Evolutionary conservation across 2,888 invertebrate genomes (phyloP).

Genomic region (Papilio protenor): DNA sequence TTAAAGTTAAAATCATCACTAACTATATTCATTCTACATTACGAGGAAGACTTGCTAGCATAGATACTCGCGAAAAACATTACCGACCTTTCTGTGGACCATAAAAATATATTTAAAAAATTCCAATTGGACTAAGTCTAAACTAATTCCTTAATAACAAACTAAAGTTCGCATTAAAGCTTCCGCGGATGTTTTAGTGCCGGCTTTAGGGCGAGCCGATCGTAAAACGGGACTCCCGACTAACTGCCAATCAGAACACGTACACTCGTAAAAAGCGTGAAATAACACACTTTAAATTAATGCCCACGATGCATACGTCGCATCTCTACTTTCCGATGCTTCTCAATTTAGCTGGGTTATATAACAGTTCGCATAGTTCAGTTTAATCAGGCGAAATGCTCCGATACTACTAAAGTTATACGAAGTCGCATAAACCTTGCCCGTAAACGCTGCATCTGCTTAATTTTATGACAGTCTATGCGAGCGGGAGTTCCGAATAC

Average conservation of each 20-base stretch:
- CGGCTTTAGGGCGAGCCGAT: conserved; percentile 52
- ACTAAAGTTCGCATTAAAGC: conserved; percentile 48
- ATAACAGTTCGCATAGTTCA: conserved; percentile 57
- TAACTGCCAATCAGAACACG: conserved; percentile 64
- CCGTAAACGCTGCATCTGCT: conserved; percentile 74
- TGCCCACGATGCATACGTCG: conserved; percentile 56
- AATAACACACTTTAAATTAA: conserved; percentile 67
- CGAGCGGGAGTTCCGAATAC: conserved; percentile 58
- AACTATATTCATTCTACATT: no score
- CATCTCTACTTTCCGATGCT: conserved; percentile 59
- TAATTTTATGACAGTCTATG: conserved; percentile 68
- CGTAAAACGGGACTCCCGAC: conserved; percentile 56
- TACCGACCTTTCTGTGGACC: background rate
- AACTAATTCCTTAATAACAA: conserved; percentile 47
- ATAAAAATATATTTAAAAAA: background rate
- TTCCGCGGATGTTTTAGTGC: conserved; percentile 51
- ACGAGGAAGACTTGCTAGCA: no score
- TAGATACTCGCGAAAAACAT: background rate
- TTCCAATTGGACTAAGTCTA: conserved; percentile 26
- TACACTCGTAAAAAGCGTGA: conserved; percentile 55
- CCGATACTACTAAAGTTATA: conserved; percentile 63
- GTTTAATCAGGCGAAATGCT: conserved; percentile 67
- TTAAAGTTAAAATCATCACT: no score
- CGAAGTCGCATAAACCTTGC: conserved; percentile 69
- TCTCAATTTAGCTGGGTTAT: conserved; percentile 69